Evolutionary conservation across 2,888 invertebrate genomes (phyloP).

Genomic region (Endotricha flammealis): DNA sequence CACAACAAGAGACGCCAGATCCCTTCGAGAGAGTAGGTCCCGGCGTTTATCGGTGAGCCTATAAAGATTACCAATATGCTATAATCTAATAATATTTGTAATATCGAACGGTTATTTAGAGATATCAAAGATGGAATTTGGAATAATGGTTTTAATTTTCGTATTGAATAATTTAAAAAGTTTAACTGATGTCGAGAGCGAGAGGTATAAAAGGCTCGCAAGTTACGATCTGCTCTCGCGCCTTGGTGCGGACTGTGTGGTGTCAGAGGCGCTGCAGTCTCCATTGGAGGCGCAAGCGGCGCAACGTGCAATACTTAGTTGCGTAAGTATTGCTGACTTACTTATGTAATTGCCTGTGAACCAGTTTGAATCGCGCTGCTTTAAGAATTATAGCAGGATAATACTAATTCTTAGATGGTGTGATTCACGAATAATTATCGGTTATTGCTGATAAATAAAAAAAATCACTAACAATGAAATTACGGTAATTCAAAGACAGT

Average conservation of each 20-base stretch:
- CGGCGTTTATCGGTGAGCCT: slow-evolving; percentile 35
- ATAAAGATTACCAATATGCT: slow-evolving; percentile 31
- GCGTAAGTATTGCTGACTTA: slow-evolving; percentile 52
- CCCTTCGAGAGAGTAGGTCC: slow-evolving; percentile 19
- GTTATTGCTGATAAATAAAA: no score
- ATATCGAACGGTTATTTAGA: slow-evolving; percentile 11
- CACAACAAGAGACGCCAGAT: slow-evolving; percentile 27
- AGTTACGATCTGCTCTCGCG: no score
- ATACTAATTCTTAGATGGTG: not conserved
- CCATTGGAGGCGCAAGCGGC: slow-evolving; percentile 13
- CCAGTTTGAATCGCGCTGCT: slow-evolving; percentile 27
- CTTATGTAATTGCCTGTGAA: slow-evolving; percentile 49
- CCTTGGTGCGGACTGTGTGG: slow-evolving; percentile 22
- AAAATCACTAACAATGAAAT: no score
- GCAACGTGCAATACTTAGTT: slow-evolving; percentile 25
- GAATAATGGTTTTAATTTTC: no score
- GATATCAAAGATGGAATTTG: no score
- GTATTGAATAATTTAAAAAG: no score
- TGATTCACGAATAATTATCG: not conserved
- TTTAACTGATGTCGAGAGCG: no score
- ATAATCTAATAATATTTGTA: slow-evolving; percentile 14
- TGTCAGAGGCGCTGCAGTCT: slow-evolving; percentile 26
- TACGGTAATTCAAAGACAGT: no score
- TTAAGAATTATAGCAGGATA: slow-evolving; percentile 24
- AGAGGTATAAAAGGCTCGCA: no score